Evolutionary conservation across 2,888 invertebrate species (phyloP).

Genomic region (Diadromus collaris): DNA sequence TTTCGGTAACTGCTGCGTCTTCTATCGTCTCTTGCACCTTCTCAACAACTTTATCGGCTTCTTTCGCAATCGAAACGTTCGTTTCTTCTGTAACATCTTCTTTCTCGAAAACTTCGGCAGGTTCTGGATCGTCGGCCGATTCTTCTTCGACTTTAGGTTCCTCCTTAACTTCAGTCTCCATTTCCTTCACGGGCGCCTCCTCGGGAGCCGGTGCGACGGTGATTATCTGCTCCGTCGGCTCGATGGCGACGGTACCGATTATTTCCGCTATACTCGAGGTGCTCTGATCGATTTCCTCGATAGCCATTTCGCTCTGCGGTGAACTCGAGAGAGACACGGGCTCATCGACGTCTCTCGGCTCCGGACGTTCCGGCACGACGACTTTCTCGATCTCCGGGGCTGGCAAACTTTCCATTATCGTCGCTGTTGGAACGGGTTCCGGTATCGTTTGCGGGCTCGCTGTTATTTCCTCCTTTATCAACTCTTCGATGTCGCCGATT

Average conservation of each 20-base stretch:
- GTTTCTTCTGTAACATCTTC: constrained; percentile 42
- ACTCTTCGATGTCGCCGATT: constrained; percentile 78
- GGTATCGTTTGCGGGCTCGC: constrained; percentile 69
- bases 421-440: constrained; percentile 57
- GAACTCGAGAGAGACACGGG: constrained; percentile 80
- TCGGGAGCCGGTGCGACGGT: constrained; percentile 56
- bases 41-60: constrained; percentile 56
- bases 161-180: constrained; percentile 19
- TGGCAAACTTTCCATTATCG: constrained; percentile 64
- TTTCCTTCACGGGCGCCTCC: constrained; percentile 22
- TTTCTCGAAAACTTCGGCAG: constrained; percentile 21
- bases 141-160: constrained; percentile 58
- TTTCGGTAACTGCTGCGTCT: constrained; percentile 7
- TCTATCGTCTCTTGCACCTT: constrained; percentile 42
- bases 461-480: constrained; percentile 78
- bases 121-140: not conserved
- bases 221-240: constrained; percentile 70
- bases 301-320: constrained; percentile 81
- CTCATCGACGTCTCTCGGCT: constrained; percentile 80
- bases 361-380: constrained; percentile 70
- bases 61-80: constrained; percentile 39
- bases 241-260: constrained; percentile 77
- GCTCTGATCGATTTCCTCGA: constrained; percentile 82
- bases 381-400: constrained; percentile 57
- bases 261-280: constrained; percentile 82